Conservation (phyloP, 30 jellyfish, hydroid and myxozoan genomes). For the Hydractinia symbiolongicarpus region DNA sequence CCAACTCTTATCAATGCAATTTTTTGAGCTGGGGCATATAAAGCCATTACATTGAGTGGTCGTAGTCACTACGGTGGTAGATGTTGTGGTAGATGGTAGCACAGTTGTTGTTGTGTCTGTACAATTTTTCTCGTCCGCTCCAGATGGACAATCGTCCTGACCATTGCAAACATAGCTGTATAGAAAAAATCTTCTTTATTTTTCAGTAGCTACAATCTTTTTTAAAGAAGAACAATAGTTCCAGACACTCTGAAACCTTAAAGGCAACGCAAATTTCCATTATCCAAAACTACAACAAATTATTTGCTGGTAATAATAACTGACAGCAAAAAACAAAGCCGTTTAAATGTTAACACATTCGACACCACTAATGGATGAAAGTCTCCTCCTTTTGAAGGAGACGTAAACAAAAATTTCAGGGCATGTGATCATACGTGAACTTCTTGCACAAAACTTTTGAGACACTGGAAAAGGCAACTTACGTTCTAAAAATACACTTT, state of each 20-base stretch:
- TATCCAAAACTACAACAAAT: too few species aligned
- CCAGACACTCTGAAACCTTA: too few species aligned
- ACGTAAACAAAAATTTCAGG: too few species aligned
- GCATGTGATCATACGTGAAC: too few species aligned
- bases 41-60: slow-evolving; percentile 52
- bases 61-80: slow-evolving; percentile 11
- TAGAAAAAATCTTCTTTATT: neutral
- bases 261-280: too few species aligned
- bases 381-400: too few species aligned
- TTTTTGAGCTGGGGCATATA: slow-evolving; percentile 31
- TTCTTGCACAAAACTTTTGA: too few species aligned
- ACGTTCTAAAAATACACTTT: slow-evolving; percentile 50
- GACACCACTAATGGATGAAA: too few species aligned
- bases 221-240: neutral
- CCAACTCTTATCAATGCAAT: slow-evolving; percentile 35
- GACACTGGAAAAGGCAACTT: neutral
- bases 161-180: slow-evolving; percentile 70
- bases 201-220: neutral
- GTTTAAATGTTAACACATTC: too few species aligned
- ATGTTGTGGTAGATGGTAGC: slow-evolving; percentile 25
- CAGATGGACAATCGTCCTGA: slow-evolving; percentile 59
- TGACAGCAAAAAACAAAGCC: too few species aligned
- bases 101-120: slow-evolving; percentile 37
- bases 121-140: slow-evolving; percentile 62
- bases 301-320: too few species aligned